A percentile compares a stretch with the other conserved stretches of the same genome.
phyloP scores from a whole-genome alignment of 1,140 invertebrate species.

The Drosophila dunni region DNA sequence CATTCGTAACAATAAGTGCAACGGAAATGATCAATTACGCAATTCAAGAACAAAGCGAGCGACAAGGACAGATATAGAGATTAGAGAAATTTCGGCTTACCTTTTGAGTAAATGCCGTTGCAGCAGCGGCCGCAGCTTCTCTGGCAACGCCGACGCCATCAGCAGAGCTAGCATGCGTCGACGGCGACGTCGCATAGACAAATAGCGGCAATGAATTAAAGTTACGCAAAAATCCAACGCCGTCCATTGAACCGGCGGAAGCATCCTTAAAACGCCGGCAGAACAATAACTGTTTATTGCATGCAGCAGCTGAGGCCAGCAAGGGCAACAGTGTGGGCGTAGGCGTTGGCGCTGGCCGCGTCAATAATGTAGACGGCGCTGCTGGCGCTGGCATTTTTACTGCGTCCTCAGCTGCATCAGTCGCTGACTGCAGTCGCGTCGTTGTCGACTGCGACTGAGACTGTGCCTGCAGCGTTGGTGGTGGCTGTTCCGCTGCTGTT shows the following conservation, averaged over 20 bases:
- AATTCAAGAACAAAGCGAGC: slow-evolving; percentile 51
- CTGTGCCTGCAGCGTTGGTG: not conserved
- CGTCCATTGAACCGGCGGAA: slow-evolving; percentile 11
- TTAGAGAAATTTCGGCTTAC: slow-evolving; percentile 47
- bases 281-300: slow-evolving; percentile 75
- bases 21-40: slow-evolving; percentile 76
- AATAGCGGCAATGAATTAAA: slow-evolving; percentile 79
- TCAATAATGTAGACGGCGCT: not conserved
- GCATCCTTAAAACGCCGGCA: slow-evolving; percentile 80
- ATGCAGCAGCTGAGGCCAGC: slow-evolving; percentile 67
- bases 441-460: slow-evolving; percentile 1
- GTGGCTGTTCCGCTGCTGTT: slow-evolving; percentile 10
- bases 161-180: slow-evolving; percentile 72
- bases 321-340: slow-evolving; percentile 63
- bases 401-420: slow-evolving; percentile 22
- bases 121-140: slow-evolving; percentile 70
- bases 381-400: slow-evolving; percentile 19
- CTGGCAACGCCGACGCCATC: slow-evolving; percentile 80
- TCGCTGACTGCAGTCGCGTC: slow-evolving; percentile 11
- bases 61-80: slow-evolving; percentile 8
- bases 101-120: slow-evolving; percentile 65
- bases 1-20: slow-evolving; percentile 31
- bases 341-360: slow-evolving; percentile 30
- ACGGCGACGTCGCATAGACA: slow-evolving; percentile 78
- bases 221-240: slow-evolving; percentile 68